phyloP scores from a whole-genome alignment of 2,888 invertebrate genomes.

The Shargacucullia verbasci region DNA sequence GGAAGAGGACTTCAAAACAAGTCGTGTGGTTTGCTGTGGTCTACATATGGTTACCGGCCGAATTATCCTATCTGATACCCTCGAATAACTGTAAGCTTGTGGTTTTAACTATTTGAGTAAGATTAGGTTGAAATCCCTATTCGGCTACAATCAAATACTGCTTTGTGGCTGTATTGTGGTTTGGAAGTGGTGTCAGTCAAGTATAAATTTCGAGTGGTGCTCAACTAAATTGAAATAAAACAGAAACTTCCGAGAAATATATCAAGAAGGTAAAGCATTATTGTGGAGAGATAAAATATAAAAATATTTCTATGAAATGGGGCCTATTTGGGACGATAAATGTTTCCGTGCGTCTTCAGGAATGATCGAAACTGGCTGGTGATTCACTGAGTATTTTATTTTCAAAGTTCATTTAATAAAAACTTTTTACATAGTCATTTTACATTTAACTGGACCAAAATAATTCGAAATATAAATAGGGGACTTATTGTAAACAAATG shows the following conservation, averaged over 20 bases:
- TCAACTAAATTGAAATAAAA: constrained; percentile 24
- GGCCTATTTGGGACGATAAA: constrained; percentile 36
- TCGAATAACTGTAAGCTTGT: constrained; percentile 22
- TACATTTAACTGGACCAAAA: background rate
- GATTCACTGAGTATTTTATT: constrained; percentile 27
- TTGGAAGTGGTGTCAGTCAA: background rate
- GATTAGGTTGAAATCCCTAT: constrained; percentile 23
- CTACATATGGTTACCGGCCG: too few relatives aligned
- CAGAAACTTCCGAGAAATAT: constrained; percentile 25
- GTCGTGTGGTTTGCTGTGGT: constrained; percentile 1
- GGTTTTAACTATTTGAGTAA: constrained; percentile 21
- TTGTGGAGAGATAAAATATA: constrained; percentile 24
- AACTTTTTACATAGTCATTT: background rate
- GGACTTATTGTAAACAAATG: constrained; percentile 5
- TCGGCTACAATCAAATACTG: constrained; percentile 2
- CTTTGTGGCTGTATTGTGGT: constrained; percentile 7
- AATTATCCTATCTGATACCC: constrained; percentile 12
- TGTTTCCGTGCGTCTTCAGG: constrained; percentile 46
- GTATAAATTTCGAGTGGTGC: constrained; percentile 14
- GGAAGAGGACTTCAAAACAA: background rate
- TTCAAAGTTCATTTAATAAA: constrained; percentile 5
- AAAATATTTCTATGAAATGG: constrained; percentile 29
- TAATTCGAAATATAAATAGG: constrained; percentile 1
- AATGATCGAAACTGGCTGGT: constrained; percentile 35
- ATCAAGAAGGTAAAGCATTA: constrained; percentile 18